Percentiles rank a stretch among this genome's conserved stretches.
Conservation (phyloP, 2,113 vertebrate species). For the Amphilophus citrinellus region DNA sequence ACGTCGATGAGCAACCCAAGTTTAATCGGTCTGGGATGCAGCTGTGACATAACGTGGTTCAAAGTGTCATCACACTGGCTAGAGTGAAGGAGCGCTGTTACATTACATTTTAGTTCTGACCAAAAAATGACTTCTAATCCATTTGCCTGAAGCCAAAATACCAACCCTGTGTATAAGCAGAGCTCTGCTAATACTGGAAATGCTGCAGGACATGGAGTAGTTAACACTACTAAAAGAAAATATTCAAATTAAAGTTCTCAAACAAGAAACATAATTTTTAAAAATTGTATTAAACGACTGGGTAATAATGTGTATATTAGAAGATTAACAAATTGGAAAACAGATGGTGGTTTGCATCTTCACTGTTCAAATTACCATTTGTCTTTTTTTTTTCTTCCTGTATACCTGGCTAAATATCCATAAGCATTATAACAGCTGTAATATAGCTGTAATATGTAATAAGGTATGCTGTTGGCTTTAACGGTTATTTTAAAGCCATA, state of each 20-base stretch:
- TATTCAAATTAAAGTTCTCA: neutral
- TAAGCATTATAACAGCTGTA: neutral
- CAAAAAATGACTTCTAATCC: conserved; percentile 50
- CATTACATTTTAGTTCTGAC: conserved; percentile 25
- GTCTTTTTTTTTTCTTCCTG: neutral
- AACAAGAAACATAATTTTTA: neutral
- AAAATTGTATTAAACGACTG: neutral
- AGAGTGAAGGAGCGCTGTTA: neutral
- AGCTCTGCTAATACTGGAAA: neutral
- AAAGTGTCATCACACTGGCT: neutral
- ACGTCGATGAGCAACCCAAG: conserved; percentile 28
- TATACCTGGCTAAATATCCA: neutral
- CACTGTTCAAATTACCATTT: neutral
- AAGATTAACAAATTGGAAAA: neutral
- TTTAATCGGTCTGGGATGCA: conserved; percentile 47
- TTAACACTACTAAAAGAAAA: neutral
- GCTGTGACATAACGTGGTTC: conserved; percentile 42
- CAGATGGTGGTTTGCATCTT: neutral
- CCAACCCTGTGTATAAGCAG: neutral
- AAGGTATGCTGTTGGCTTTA: neutral
- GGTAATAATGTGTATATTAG: neutral
- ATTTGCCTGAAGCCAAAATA: conserved; percentile 19
- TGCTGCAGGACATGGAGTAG: neutral
- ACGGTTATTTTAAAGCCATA: neutral
- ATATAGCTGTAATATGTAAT: neutral